Conservation (phyloP, 1,140 invertebrate species). For the Macrobrachium nipponense region DNA sequence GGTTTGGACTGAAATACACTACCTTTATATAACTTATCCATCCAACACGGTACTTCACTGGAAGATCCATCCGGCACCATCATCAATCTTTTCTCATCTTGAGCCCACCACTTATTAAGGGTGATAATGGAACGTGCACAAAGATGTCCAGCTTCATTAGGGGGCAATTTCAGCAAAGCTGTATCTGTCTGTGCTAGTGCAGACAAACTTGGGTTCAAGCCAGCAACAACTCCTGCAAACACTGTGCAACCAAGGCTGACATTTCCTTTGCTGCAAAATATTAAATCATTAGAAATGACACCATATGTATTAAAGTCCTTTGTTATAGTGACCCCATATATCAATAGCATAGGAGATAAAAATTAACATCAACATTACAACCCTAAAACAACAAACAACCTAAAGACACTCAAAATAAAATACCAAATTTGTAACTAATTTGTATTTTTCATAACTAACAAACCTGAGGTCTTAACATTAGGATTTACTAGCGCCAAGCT, state of each 20-base stretch:
- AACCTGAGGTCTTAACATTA: too few species aligned
- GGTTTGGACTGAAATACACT: background rate
- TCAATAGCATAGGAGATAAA: too few species aligned
- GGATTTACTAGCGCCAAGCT: too few species aligned
- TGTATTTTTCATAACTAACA: too few species aligned
- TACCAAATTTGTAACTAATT: too few species aligned
- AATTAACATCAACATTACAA: too few species aligned
- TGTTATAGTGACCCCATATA: too few species aligned
- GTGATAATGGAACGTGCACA: conserved; percentile 57
- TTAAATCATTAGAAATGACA: too few species aligned
- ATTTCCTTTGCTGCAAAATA: conserved; percentile 41
- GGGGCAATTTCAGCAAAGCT: conserved; percentile 42
- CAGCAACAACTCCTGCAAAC: conserved; percentile 64
- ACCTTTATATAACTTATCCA: conserved; percentile 51
- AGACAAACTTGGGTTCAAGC: conserved; percentile 68
- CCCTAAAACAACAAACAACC: too few species aligned
- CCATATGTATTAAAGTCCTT: too few species aligned
- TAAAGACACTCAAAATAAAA: too few species aligned
- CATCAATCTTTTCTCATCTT: conserved; percentile 41
- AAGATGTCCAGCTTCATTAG: conserved; percentile 55
- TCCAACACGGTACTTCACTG: conserved; percentile 27
- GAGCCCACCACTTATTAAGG: conserved; percentile 57
- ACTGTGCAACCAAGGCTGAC: conserved; percentile 45
- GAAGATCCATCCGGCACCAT: conserved; percentile 32
- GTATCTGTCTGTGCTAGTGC: conserved; percentile 43